Evolutionary conservation across 2,113 vertebrate species (phyloP).

Genomic region (Centropus bengalensis): DNA sequence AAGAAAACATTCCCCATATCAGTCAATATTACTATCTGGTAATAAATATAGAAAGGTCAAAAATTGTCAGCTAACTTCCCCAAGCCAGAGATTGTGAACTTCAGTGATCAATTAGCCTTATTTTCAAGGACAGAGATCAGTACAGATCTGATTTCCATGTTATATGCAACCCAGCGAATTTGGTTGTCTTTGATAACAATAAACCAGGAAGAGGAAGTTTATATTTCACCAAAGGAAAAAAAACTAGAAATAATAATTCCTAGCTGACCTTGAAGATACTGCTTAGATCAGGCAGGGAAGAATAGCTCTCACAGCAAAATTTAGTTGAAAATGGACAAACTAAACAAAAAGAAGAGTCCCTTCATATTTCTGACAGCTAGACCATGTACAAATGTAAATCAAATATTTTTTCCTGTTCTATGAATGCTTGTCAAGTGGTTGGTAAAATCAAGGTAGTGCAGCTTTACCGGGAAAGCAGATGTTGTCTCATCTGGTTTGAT

Average conservation of each 20-base stretch:
- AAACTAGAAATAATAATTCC: neutral
- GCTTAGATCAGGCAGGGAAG: neutral
- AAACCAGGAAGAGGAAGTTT: neutral
- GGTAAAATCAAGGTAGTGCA: conserved; percentile 46
- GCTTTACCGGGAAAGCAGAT: conserved; percentile 63
- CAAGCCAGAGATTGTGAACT: neutral
- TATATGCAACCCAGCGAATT: conserved; percentile 16
- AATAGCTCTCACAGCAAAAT: neutral
- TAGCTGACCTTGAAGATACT: neutral
- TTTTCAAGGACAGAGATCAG: conserved; percentile 1
- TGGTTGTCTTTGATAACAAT: neutral
- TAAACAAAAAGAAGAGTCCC: neutral
- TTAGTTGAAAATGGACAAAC: neutral
- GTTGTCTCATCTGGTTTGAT: conserved; percentile 67
- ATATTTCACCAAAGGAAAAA: neutral
- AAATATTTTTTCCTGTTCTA: conserved; percentile 33
- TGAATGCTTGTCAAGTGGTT: conserved; percentile 5
- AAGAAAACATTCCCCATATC: neutral
- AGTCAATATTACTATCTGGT: neutral
- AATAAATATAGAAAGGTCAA: neutral
- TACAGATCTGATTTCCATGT: neutral
- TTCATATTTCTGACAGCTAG: conserved; percentile 31
- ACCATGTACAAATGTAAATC: conserved; percentile 50
- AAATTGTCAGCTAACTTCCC: neutral
- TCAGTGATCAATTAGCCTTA: neutral